A percentile compares a stretch with the other conserved stretches of the same genome.
These are phyloP conservation scores for Mus spicilegus DNA, from an alignment of 2,113 vertebrate genomes.

Conservation along the genomic window DNA sequence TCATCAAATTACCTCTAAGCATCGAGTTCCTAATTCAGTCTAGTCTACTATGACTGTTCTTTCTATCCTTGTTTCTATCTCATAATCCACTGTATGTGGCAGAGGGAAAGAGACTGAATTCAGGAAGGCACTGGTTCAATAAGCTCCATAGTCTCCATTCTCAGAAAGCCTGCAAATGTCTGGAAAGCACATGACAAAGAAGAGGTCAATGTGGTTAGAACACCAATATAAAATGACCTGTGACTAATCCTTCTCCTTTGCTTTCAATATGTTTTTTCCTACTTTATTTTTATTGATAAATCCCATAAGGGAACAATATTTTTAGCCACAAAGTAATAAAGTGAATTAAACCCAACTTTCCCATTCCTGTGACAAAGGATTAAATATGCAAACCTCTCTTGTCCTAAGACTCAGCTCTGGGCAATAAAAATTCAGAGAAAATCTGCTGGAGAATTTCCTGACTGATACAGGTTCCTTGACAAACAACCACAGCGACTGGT, in stretches of 20 bases:
- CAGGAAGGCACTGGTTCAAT: background rate
- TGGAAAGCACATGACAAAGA: background rate
- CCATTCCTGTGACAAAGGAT: background rate
- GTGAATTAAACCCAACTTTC: background rate
- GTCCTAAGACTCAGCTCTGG: background rate
- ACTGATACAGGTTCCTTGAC: background rate
- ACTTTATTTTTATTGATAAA: background rate
- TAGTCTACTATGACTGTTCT: background rate
- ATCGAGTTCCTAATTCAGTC: background rate
- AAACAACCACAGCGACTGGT: background rate
- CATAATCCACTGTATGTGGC: background rate
- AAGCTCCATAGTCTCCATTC: background rate
- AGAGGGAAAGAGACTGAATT: background rate
- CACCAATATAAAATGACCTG: background rate
- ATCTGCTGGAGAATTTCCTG: too few relatives aligned
- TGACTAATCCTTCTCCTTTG: background rate
- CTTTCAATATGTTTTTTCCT: background rate
- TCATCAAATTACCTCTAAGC: background rate
- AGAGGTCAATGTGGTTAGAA: background rate
- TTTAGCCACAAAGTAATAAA: conserved; percentile 21
- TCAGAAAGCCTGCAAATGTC: background rate
- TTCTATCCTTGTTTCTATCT: background rate
- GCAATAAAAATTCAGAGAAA: background rate
- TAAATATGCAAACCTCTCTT: background rate
- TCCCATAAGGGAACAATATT: background rate